Base-by-base conservation (phyloP, 30 jellyfish, hydroid and myxozoan species). In the Hydractinia symbiolongicarpus region DNA sequence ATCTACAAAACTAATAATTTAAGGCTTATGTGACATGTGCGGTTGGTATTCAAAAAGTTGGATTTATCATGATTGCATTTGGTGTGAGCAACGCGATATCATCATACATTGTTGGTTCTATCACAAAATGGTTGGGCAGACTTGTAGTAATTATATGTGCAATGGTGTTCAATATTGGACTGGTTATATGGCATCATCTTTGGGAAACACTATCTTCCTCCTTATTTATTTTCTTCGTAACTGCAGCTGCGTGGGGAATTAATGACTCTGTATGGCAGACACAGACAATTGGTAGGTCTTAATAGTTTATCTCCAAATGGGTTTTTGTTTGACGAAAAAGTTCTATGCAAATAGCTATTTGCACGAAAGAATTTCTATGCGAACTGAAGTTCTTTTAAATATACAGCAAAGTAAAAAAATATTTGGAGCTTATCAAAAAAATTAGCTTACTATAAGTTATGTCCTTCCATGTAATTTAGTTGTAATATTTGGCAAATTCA, bases 261-360 rank as follows among this genome's bases (percentile, higher is more conserved):
- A 78, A 86, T n/a, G 95, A 81, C 60, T 90, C 96, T 16, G 73
- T 89, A 11, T 89, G 96, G 96, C 94, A 83, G 83, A 83, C 96
- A 5, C 96, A 89, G 77, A 88, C 83, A 6, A 89, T 83, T 83
- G 96, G 96, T 89, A 75, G 61, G 89, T 79, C 2, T 60, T 60
- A 14, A 14, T 60, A 2, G 2, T 30, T 30, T 30, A 30, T 30
- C 44, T 30, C 2, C 44, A 2, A 30, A 30, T 30, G 44, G 44
- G 44, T 30, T 30, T 30, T 30, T 30, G 44, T 30, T 30, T 30
- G 2, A 30, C 44, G 44, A n/a, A 30, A 30, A 30, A 30, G 44
- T 30, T 30, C 44, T 30, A 30, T 30, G 44, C 2, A n/a, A n/a
- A n/a, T n/a, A 30, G 44, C 44, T 2, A 30, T 30, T 1, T 30